These are phyloP conservation scores for Nesogale talazaci DNA, from an alignment of 2,113 vertebrate genomes.

Conservation along the genomic window DNA sequence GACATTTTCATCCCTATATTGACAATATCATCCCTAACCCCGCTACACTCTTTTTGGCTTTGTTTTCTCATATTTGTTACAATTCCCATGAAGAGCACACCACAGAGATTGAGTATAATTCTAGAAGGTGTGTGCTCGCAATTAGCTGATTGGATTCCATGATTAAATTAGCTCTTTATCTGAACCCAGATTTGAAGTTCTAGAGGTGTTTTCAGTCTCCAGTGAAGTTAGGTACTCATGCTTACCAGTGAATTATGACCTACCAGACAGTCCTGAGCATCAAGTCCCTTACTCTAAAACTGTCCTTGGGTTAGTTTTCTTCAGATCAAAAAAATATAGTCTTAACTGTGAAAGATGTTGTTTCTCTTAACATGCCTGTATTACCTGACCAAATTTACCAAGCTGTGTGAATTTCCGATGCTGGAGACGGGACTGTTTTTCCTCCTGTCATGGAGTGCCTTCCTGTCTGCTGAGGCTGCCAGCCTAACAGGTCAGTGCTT, in stretches of 20 bases:
- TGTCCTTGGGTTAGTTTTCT: neutral
- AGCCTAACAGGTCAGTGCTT: slow-evolving; percentile 89
- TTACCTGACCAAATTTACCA: slow-evolving; percentile 93
- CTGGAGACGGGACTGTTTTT: slow-evolving; percentile 92
- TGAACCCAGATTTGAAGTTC: neutral
- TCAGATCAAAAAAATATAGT: neutral
- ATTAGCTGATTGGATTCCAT: neutral
- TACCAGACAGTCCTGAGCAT: neutral
- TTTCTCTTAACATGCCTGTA: slow-evolving; percentile 86
- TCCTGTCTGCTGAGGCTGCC: slow-evolving; percentile 90
- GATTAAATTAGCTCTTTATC: neutral
- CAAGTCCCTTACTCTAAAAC: neutral
- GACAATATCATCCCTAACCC: neutral
- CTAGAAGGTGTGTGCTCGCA: neutral
- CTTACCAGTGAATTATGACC: accelerated
- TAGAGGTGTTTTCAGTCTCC: neutral
- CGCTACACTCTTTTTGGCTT: neutral
- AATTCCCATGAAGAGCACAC: neutral
- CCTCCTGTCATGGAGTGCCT: slow-evolving; percentile 92
- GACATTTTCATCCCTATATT: too few species aligned
- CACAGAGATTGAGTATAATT: neutral
- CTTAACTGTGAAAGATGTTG: neutral
- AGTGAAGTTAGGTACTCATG: accelerated
- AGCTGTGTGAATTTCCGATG: slow-evolving; percentile 89
- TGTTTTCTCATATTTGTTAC: neutral